Percentiles rank a stretch among this genome's conserved stretches.
These are phyloP conservation scores for Microtus pennsylvanicus DNA, from an alignment of 2,113 vertebrate species.

Conservation along the genomic window DNA sequence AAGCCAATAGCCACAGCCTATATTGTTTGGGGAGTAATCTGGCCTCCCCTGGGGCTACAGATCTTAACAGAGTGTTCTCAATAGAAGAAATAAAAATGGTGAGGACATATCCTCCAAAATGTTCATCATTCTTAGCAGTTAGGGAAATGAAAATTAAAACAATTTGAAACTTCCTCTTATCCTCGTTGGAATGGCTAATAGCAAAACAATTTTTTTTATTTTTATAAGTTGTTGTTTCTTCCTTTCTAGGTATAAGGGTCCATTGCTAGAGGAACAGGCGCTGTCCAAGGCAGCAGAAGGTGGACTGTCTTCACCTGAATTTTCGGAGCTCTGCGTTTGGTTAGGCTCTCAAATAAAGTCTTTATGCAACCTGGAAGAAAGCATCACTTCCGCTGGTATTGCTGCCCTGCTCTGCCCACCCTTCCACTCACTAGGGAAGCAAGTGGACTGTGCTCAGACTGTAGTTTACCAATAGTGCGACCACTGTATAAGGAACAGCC, in stretches of 20 bases:
- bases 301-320: slow-evolving; percentile 92
- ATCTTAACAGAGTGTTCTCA: neutral
- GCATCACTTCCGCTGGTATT: slow-evolving; percentile 88
- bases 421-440: slow-evolving; percentile 55
- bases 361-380: slow-evolving; percentile 91
- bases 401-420: slow-evolving; percentile 15
- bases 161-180: neutral
- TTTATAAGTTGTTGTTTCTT: slow-evolving; percentile 25
- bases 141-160: neutral
- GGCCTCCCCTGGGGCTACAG: neutral
- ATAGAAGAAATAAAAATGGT: neutral
- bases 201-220: neutral
- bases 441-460: neutral
- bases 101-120: neutral
- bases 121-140: neutral
- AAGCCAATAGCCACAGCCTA: neutral
- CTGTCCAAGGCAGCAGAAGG: slow-evolving; percentile 89
- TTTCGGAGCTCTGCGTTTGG: slow-evolving; percentile 93
- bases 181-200: neutral
- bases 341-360: slow-evolving; percentile 90
- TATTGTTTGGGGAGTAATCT: neutral
- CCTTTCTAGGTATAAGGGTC: slow-evolving; percentile 91
- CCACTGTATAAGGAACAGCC: slow-evolving; percentile 3
- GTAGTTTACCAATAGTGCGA: neutral
- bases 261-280: slow-evolving; percentile 91